Evolutionary conservation across 2,113 vertebrate genomes (phyloP), one percentile per base, ranked within the genome.

Genomic region (Seriola rivoliana): DNA sequence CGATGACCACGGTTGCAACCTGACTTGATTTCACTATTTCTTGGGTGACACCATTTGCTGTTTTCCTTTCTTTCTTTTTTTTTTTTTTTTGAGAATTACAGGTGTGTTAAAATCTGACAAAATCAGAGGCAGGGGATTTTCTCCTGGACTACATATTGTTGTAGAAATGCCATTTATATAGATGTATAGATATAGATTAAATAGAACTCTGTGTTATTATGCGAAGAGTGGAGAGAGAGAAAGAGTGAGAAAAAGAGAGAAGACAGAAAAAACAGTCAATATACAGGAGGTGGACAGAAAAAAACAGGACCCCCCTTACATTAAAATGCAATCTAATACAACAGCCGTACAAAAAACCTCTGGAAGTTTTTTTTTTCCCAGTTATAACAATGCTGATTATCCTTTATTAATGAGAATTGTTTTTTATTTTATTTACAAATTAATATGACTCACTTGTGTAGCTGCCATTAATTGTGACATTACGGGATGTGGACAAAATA

Each of bases 1-100:
- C 88, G 75, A 95, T 93, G 94, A 89, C 95, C 92, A 92, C 89
- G 58, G 89, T 92, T 93, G 92, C 94, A 95, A 95, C 94, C 92
- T 95, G 94, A 95, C 95, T 95, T 96, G 94, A 95, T 95, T 95
- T 95, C 91, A 92, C 93, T 92, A 85, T 93, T 93, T 92, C 90
- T 91, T 93, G 89, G 86, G 90, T 93, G 94, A 95, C 94, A 93
- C 94, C 93, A 94, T 94, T 92, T 94, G 90, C 92, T 91, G 85
- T 91, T 84, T 86, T 68, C 2, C n/a, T 69, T 79, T 62, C 9
- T 4, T 4, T 6, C 19, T 59, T 68, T 13, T 1, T 4, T 8
- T 23, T 48, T 71, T 65, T 48, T 59, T n/a, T n/a, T n/a, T 79
- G 46, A 64, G 57, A 13, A 57, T 81, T 75, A 70, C 10, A 29